Evolutionary conservation across 2,888 invertebrate genomes (phyloP).

Genomic region (Biston betularia): DNA sequence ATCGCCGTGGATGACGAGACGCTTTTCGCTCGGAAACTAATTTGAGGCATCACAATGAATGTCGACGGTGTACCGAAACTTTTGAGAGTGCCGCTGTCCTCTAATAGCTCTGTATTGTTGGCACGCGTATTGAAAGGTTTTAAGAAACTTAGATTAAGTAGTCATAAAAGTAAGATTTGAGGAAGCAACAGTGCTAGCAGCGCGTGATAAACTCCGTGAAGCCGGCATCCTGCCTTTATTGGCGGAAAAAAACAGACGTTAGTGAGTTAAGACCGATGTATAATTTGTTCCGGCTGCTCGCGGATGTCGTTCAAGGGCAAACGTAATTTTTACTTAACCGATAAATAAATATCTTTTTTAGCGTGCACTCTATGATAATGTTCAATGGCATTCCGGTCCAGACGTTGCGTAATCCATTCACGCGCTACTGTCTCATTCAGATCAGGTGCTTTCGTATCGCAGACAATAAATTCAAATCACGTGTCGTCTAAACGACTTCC

Average conservation of each 20-base stretch:
- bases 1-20: conserved; percentile 80
- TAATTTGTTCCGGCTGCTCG: conserved; percentile 80
- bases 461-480: conserved; percentile 50
- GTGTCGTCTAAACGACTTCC: conserved; percentile 45
- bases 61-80: conserved; percentile 71
- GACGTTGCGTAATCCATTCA: conserved; percentile 35
- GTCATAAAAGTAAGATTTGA: conserved; percentile 46
- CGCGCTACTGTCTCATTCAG: conserved; percentile 39
- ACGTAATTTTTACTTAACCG: conserved; percentile 64
- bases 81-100: conserved; percentile 71
- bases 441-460: conserved; percentile 49
- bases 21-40: conserved; percentile 82
- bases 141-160: conserved; percentile 47
- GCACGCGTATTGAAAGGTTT: conserved; percentile 68
- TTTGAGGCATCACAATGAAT: conserved; percentile 81
- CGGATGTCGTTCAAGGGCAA: conserved; percentile 83
- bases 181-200: conserved; percentile 72
- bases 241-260: conserved; percentile 46
- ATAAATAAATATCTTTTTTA: conserved; percentile 52
- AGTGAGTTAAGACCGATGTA: conserved; percentile 48
- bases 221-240: conserved; percentile 79
- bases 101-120: conserved; percentile 68
- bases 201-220: conserved; percentile 79
- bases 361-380: conserved; percentile 11
- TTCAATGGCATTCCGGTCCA: conserved; percentile 21